Conservation (phyloP, 1,140 invertebrate species). For the Aphidius ervi region DNA sequence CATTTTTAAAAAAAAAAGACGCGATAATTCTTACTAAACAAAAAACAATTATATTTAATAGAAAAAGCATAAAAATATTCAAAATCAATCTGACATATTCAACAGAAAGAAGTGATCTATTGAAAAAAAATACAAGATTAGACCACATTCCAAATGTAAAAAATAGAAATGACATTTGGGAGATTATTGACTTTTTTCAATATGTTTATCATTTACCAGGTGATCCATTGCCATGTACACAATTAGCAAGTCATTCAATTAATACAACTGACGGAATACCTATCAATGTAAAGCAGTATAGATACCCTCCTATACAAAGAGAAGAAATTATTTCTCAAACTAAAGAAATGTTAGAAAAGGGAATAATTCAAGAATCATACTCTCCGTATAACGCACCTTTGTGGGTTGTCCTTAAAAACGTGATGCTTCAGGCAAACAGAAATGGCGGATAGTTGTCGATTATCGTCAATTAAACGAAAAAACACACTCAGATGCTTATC, state of each 20-base stretch:
- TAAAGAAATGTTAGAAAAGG: slow-evolving; percentile 19
- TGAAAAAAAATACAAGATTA: neutral
- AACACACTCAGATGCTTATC: neutral
- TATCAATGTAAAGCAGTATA: slow-evolving; percentile 19
- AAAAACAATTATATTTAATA: slow-evolving; percentile 11
- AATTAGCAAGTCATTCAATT: slow-evolving; percentile 14
- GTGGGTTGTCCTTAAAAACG: no score
- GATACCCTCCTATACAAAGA: slow-evolving; percentile 12
- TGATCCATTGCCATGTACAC: slow-evolving; percentile 14
- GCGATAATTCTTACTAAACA: slow-evolving; percentile 7
- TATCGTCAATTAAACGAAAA: neutral
- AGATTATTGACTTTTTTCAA: slow-evolving; percentile 17
- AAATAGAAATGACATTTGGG: slow-evolving; percentile 7
- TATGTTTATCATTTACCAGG: slow-evolving; percentile 15
- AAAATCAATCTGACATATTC: neutral
- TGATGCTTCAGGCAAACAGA: no score
- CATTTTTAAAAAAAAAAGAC: slow-evolving; percentile 15
- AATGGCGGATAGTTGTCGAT: neutral
- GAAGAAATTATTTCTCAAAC: slow-evolving; percentile 18
- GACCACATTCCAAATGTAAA: neutral
- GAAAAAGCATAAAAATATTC: slow-evolving; percentile 3
- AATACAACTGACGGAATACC: slow-evolving; percentile 16
- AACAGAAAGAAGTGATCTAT: no score
- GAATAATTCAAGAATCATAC: slow-evolving; percentile 12
- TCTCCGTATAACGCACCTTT: slow-evolving; percentile 18